Conservation (phyloP, 2,888 invertebrate species). For the Trichopria drosophilae region DNA sequence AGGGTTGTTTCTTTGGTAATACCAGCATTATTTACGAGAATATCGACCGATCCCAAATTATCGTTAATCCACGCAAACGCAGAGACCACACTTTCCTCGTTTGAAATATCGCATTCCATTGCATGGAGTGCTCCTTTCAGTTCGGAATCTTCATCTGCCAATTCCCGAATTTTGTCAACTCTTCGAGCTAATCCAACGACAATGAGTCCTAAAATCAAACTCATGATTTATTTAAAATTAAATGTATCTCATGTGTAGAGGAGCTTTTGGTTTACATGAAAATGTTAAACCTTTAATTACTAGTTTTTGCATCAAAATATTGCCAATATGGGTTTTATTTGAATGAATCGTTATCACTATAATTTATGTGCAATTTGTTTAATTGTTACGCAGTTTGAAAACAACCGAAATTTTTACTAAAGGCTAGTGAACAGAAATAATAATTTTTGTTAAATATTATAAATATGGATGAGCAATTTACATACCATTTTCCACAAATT, state of each 20-base stretch:
- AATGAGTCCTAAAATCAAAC: slow-evolving; percentile 59
- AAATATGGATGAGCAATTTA: background rate
- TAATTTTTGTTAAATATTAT: background rate
- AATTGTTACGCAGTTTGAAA: no score
- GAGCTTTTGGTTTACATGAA: no score
- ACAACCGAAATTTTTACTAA: no score
- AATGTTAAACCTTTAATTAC: no score
- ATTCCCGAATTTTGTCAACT: slow-evolving; percentile 55
- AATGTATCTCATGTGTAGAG: no score
- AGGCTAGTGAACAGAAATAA: no score
- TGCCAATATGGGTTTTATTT: no score
- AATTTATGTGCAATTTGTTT: no score
- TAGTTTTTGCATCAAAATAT: no score
- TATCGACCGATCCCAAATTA: slow-evolving; percentile 50
- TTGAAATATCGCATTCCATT: slow-evolving; percentile 50
- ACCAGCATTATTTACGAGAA: slow-evolving; percentile 56
- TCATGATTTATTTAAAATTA: no score
- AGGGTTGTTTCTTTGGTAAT: slow-evolving; percentile 49
- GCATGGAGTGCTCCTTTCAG: slow-evolving; percentile 48
- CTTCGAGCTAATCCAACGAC: slow-evolving; percentile 57
- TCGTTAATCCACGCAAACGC: slow-evolving; percentile 49
- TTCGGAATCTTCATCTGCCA: slow-evolving; percentile 57
- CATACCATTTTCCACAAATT: slow-evolving; percentile 56
- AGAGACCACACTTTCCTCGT: slow-evolving; percentile 48
- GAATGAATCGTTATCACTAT: no score